Evolutionary conservation across 2,888 invertebrate genomes (phyloP), one percentile per base, ranked within the genome.

Genomic region (Lasioglossum oenotherae): DNA sequence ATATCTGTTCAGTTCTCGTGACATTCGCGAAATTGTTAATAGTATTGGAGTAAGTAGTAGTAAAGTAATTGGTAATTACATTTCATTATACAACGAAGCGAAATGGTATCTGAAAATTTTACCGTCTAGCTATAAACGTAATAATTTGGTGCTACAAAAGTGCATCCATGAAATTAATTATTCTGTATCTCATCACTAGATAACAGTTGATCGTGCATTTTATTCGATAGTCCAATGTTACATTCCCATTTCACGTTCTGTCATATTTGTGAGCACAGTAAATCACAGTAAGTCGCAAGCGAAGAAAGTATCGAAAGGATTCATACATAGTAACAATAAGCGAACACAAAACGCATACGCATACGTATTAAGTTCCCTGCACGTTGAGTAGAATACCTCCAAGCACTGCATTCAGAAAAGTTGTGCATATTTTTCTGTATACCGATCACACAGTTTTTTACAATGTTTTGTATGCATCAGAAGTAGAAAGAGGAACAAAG

Each of bases 401-500:
- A 73, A 81, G 44, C 69, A 79, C 60, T 77, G 31, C 27, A 69
- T 53, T 74, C 60, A 67, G 69, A 74, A 86, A 69, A 31, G n/a
- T 80, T 76, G 74, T 44, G 69, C 75, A 81, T 87, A 87, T 87
- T 84, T 82, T 87, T 87, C 78, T 80, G 74, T 80, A 82, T 31
- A 79, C 73, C 73, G 74, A 75, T 81, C 67, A 75, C 67, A 78
- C 60, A 79, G 64, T 76, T 71, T 88, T 86, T 90, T 88, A 73
- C 84, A 88, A 72, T 35, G 73, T 72, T 88, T 86, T 88, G 71
- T 88, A 90, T 67, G n/a, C 73, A 41, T 79, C 80, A 60, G 74
- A 38, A 69, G 38, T 83, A 82, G 77, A 75, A 81, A 86, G 75
- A 87, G 78, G 72, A 82, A 82, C 75, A 87, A 86, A 67, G 35